Evolutionary conservation across 2,797 vertebrate genomes (phyloP), one percentile per base, ranked within the genome.

Genomic region (Bucorvus abyssinicus): DNA sequence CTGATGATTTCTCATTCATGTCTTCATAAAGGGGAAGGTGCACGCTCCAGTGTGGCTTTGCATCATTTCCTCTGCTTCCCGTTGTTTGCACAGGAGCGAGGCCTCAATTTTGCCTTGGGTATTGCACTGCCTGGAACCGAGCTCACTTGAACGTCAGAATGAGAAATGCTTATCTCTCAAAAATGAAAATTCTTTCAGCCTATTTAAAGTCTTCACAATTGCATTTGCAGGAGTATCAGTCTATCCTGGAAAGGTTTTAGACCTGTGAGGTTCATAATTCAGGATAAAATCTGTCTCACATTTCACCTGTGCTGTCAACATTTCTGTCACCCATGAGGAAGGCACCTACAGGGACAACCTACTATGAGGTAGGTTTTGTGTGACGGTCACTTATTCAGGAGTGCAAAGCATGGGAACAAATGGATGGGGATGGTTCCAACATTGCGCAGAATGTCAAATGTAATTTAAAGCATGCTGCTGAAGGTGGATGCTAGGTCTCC

Each of bases 21-120:
- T 56, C 94, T 96, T 93, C 81, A 4, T 9, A 45, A 50, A 90
- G 29, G 67, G 90, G 84, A 93, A 94, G 86, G 55, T 67, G 59
- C 71, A 53, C 2, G 10, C 32, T 68, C 56, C 75, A 93, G 49
- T 2, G 1, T 49, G 23, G 52, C 64, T 89, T 65, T 89, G 90
- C 68, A 71, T 83, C 49, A 92, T 95, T 96, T 96, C 95, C 95
- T 94, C 77, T 76, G 55, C 44, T 95, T 90, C 71, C 78, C 68
- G 0, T 95, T 92, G 75, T 89, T 97, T 85, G 84, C 3, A 0
- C 86, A 92, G 10, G 18, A 55, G 8, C 1, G 4, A 70, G 53
- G 23, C n/a, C 64, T 61, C 3, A 14, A 42, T 52, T 75, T 42
- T 42, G 44, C 56, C 69, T 56, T 57, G 67, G 32, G 9, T 27